phyloP scores from a whole-genome alignment of 53 echinoderm and acorn worm genomes.

The Temnopleurus reevesii region DNA sequence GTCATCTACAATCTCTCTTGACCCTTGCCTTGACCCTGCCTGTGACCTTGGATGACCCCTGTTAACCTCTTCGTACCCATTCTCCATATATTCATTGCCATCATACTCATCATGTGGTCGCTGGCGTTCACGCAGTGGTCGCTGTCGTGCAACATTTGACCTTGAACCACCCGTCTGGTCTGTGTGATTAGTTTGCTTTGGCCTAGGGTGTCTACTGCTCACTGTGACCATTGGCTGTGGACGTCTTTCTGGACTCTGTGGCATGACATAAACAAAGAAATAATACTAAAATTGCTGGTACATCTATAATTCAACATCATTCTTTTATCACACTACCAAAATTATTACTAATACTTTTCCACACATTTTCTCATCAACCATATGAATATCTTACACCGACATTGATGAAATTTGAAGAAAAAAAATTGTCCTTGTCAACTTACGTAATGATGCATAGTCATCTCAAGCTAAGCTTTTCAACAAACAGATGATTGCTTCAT shows the following conservation, averaged over 20 bases:
- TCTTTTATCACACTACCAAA: no score
- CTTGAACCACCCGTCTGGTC: neutral
- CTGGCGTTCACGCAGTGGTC: neutral
- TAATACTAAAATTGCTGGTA: no score
- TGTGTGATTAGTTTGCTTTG: neutral
- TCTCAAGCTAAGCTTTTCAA: no score
- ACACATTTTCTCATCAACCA: no score
- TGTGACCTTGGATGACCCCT: conserved; percentile 10
- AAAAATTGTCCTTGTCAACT: no score
- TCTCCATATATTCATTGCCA: conserved; percentile 1
- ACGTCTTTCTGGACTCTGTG: conserved; percentile 16
- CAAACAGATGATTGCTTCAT: no score
- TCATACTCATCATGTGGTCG: conserved; percentile 36
- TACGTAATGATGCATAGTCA: no score
- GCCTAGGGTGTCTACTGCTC: neutral
- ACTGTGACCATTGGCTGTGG: neutral
- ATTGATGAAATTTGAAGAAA: no score
- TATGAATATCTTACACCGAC: no score
- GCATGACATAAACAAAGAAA: no score
- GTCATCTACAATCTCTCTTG: conserved; percentile 54
- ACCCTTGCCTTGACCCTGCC: neutral
- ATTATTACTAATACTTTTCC: no score
- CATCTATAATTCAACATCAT: no score
- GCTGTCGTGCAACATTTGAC: conserved; percentile 32
- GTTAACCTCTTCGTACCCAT: conserved; percentile 1